These are phyloP conservation scores for Atrina japonica DNA, from an alignment of 2,888 invertebrate genomes.

Conservation along the genomic window DNA sequence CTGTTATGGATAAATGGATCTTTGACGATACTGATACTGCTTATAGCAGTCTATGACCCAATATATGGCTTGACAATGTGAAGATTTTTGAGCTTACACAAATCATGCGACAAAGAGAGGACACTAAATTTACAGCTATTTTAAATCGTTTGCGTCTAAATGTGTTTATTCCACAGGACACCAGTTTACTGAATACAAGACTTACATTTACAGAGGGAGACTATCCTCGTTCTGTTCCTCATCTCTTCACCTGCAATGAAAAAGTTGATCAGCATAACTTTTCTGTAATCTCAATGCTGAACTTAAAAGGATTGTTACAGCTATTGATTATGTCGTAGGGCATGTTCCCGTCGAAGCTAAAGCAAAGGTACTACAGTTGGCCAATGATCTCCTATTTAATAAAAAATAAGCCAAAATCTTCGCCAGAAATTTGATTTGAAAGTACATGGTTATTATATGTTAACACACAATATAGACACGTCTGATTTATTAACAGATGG, in stretches of 20 bases:
- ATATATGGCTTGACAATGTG: conserved; percentile 7
- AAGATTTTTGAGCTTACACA: not conserved
- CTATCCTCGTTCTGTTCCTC: not conserved
- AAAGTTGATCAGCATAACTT: conserved; percentile 4
- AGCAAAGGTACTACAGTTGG: conserved; percentile 6
- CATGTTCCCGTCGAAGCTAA: not conserved
- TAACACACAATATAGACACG: conserved; percentile 19
- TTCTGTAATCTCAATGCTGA: not conserved
- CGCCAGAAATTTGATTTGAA: conserved; percentile 2
- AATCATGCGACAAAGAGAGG: conserved; percentile 10
- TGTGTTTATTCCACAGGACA: not conserved
- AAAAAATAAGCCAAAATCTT: conserved; percentile 1
- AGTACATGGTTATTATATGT: conserved; percentile 24
- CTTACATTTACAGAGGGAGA: not conserved
- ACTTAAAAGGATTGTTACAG: not conserved
- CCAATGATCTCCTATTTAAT: conserved; percentile 3
- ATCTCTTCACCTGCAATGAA: not conserved
- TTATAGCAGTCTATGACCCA: not conserved
- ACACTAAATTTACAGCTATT: not conserved
- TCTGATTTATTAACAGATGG: conserved; percentile 25
- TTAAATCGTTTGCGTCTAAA: conserved; percentile 8
- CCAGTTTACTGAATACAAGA: not conserved
- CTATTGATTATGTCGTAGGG: not conserved
- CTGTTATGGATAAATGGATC: conserved; percentile 19
- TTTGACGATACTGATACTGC: not conserved